Base-by-base conservation (phyloP, 1,140 invertebrate genomes). In the Saccostrea cuccullata region DNA sequence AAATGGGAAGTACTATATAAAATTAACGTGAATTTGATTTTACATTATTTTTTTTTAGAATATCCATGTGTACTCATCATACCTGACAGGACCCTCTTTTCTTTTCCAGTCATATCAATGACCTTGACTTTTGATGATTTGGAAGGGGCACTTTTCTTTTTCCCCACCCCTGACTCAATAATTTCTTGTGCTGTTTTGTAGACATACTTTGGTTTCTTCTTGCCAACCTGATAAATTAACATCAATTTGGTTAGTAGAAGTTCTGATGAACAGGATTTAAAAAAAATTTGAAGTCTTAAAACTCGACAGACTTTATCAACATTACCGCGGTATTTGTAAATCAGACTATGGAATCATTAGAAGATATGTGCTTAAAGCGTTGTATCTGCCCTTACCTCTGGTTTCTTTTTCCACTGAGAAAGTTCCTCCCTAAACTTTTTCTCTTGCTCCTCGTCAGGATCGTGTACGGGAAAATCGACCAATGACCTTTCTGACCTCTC, bases 31-130 rank as follows among this genome's bases (percentile, higher is more conserved):
- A 9, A 47, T 47, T 47, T 47, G 47, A 6, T 2, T 47, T 47
- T 47, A 47, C 47, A 47, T 47, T 47, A 5, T 47, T 8, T 47
- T 36, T 9, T 9, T 47, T 2, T 47, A 9, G 47, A 23, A 82
- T 36, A 55, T 47, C 47, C 47, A 47, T 47, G 5, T 77, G 2
- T 11, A 20, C 17, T 64, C 6, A 20, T n/a, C 56, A 88, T 91
- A 95, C 95, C 95, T 94, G 98, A 98, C 0, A 99, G 96, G 56
- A 99, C 97, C 91, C 98, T 96, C 93, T 98, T 97, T 94, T 99
- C 98, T 0, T 97, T 98, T 4, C 98, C 99, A 60, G 98, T 99
- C 98, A 99, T 98, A 94, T 99, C 99, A 89, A 99, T 99, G 9
- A 99, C 98, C 93, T 99, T 98, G n/a, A 98, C 98, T 94, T 97